Conservation (phyloP, 2,113 vertebrate species). For the Ramphastos sulfuratus region DNA sequence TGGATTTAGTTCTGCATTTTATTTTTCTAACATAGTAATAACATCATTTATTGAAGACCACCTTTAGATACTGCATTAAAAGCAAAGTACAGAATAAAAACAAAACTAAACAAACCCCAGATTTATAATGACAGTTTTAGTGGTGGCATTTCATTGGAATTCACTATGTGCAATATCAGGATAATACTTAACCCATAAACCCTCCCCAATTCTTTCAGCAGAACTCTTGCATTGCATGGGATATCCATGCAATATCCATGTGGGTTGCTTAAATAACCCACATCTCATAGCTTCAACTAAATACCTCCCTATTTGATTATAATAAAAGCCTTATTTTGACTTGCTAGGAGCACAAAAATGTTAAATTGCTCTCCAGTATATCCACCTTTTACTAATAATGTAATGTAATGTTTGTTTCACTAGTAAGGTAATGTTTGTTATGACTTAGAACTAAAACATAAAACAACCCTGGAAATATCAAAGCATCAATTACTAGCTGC, state of each 20-base stretch:
- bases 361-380: not conserved
- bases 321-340: conserved; percentile 7
- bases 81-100: not conserved
- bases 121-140: not conserved
- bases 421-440: not conserved
- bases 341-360: not conserved
- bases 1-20: not conserved
- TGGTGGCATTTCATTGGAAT: not conserved
- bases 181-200: not conserved
- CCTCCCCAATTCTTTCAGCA: not conserved
- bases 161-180: not conserved
- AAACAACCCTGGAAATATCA: not conserved
- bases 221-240: not conserved
- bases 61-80: conserved; percentile 22
- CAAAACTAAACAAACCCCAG: too few relatives aligned
- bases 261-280: not conserved
- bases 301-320: not conserved
- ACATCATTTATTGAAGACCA: not conserved
- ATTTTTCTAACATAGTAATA: not conserved
- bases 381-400: not conserved
- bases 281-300: not conserved
- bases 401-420: not conserved
- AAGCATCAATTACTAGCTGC: not conserved
- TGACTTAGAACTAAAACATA: not conserved
- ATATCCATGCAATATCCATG: too few relatives aligned